A percentile compares a stretch with the other conserved stretches of the same genome.
These are phyloP conservation scores for Saccostrea glomerata DNA, from an alignment of 1,140 invertebrate genomes.

Conservation along the genomic window DNA sequence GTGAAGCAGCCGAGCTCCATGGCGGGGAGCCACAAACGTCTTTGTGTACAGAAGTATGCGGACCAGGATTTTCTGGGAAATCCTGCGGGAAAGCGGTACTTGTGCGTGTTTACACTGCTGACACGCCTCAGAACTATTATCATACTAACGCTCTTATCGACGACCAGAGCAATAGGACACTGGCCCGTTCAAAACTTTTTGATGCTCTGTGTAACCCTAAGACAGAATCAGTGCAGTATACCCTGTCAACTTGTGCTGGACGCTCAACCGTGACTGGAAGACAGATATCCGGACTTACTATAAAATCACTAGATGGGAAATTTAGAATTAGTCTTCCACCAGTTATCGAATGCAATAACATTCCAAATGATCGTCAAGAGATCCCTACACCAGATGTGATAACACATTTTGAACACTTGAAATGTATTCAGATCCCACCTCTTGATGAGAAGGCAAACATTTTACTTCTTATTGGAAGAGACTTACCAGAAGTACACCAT, in stretches of 20 bases:
- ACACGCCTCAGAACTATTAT: neutral
- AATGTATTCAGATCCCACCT: conserved; percentile 20
- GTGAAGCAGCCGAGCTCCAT: neutral
- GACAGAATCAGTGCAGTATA: no score
- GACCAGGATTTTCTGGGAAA: neutral
- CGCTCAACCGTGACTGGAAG: neutral
- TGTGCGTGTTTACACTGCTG: neutral
- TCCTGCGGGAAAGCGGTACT: conserved; percentile 41
- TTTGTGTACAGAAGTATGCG: conserved; percentile 43
- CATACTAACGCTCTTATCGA: conserved; percentile 41
- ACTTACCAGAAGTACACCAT: conserved; percentile 24
- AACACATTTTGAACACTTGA: conserved; percentile 17
- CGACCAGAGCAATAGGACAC: conserved; percentile 6
- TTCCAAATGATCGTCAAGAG: conserved; percentile 45
- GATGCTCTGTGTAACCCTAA: no score
- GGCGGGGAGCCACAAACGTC: neutral
- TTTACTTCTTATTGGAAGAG: conserved; percentile 36
- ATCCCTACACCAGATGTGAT: conserved; percentile 38
- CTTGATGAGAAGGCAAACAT: no score
- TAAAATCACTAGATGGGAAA: conserved; percentile 6
- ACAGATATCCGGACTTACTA: neutral
- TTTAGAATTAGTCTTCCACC: conserved; percentile 14
- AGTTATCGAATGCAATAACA: conserved; percentile 45
- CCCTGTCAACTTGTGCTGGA: conserved; percentile 33
- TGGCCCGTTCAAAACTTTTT: no score